Evolutionary conservation across 2,113 vertebrate species (phyloP).

Genomic region (Mesitornis unicolor): DNA sequence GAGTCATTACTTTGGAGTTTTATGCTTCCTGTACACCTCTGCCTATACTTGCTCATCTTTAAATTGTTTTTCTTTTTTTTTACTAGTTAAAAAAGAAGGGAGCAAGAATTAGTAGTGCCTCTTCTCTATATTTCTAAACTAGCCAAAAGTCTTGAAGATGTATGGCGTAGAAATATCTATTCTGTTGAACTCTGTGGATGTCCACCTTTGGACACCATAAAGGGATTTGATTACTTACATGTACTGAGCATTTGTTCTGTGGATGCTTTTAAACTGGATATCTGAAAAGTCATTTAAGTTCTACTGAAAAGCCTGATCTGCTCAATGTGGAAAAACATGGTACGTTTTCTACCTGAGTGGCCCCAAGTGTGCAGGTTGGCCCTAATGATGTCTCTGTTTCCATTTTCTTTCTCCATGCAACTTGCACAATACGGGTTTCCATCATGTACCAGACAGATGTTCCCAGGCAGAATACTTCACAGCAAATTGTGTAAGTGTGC

Average conservation of each 20-base stretch:
- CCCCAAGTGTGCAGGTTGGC: background rate
- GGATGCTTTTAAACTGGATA: background rate
- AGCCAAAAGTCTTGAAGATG: background rate
- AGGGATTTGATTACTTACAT: background rate
- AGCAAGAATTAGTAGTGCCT: background rate
- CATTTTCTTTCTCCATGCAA: background rate
- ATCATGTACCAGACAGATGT: background rate
- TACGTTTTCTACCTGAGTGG: background rate
- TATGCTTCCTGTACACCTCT: background rate
- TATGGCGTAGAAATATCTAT: background rate
- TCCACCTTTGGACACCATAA: background rate
- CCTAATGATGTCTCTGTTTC: background rate
- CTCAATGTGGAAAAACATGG: background rate
- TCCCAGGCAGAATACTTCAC: background rate
- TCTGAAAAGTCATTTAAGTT: background rate
- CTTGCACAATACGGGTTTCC: background rate
- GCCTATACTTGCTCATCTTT: background rate
- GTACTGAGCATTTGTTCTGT: background rate
- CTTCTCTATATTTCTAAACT: background rate
- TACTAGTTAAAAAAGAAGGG: background rate
- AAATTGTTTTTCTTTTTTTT: background rate
- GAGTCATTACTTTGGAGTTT: background rate
- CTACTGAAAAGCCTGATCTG: background rate
- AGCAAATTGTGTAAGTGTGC: background rate
- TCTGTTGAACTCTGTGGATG: background rate